Evolutionary conservation across 2,797 vertebrate genomes (phyloP).

Genomic region (Miichthys miiuy): DNA sequence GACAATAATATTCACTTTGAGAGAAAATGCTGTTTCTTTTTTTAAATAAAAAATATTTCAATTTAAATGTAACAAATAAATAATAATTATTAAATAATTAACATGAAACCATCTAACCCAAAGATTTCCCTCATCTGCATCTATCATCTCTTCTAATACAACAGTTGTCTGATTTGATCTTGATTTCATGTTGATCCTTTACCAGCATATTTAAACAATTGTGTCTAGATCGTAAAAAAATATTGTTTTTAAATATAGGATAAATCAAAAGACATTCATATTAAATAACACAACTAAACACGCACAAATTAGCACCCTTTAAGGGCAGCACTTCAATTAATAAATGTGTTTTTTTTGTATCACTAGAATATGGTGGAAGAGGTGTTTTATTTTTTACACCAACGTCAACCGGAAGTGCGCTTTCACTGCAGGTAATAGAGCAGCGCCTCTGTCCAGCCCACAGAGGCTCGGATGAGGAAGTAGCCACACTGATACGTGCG

Average conservation of each 20-base stretch:
- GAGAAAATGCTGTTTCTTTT: no score
- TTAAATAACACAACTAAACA: neutral
- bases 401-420: constrained; percentile 41
- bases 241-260: neutral
- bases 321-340: no score
- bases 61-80: no score
- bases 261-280: neutral
- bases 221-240: neutral
- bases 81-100: no score
- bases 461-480: constrained; percentile 77
- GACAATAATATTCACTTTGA: no score
- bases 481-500: constrained; percentile 11
- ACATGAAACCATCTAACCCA: no score
- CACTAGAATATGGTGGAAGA: neutral
- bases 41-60: no score
- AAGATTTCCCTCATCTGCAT: no score
- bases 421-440: neutral
- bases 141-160: no score
- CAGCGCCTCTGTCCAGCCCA: constrained; percentile 54
- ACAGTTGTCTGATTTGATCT: no score
- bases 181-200: no score
- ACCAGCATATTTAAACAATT: no score
- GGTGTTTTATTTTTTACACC: constrained; percentile 35
- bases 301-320: neutral
- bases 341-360: neutral